These are phyloP conservation scores for Crypturellus undulatus DNA, from an alignment of 2,113 vertebrate species.

Conservation along the genomic window DNA sequence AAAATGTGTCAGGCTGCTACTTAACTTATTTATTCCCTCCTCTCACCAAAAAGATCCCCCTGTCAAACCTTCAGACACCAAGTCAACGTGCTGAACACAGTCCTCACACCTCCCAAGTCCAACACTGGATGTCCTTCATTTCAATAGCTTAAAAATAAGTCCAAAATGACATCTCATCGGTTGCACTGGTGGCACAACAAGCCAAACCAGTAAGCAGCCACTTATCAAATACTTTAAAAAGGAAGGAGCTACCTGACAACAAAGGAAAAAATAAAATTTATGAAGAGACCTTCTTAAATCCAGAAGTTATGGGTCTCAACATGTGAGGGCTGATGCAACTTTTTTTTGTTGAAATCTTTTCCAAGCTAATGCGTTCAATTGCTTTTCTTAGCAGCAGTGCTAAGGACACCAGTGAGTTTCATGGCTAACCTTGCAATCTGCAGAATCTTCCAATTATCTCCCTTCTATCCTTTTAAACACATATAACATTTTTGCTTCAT, in stretches of 20 bases:
- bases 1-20: not conserved
- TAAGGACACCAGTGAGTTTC: not conserved
- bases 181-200: not conserved
- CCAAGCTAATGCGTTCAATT: rapidly evolving
- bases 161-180: not conserved
- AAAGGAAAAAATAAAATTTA: not conserved
- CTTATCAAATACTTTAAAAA: not conserved
- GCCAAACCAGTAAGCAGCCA: not conserved
- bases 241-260: not conserved
- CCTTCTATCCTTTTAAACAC: not conserved
- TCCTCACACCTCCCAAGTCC: not conserved
- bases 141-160: not conserved
- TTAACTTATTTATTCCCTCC: not conserved
- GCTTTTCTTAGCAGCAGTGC: not conserved
- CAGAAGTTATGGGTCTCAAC: not conserved
- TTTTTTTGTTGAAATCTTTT: not conserved
- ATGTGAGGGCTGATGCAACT: not conserved
- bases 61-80: not conserved
- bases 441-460: not conserved
- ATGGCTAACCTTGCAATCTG: not conserved
- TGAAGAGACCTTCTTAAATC: not conserved
- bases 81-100: not conserved
- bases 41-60: not conserved
- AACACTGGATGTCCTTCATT: not conserved
- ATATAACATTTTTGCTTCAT: not conserved